phyloP scores from a whole-genome alignment of 2,888 invertebrate genomes.

The Eremobia ochroleuca region DNA sequence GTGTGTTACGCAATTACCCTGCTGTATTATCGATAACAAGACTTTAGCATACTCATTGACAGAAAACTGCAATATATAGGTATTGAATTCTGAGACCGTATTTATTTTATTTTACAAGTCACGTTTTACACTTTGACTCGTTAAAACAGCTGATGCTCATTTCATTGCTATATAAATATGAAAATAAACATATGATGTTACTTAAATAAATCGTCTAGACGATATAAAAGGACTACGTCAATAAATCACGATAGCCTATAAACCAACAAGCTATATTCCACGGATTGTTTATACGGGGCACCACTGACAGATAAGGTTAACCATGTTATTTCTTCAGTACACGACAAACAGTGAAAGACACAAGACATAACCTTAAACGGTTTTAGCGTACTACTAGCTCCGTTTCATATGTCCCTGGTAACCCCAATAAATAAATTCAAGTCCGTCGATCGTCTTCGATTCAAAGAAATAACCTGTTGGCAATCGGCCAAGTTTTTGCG shows the following conservation, averaged over 20 bases:
- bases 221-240: conserved; percentile 50
- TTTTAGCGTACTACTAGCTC: conserved; percentile 64
- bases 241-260: conserved; percentile 56
- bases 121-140: background rate
- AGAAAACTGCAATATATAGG: no score
- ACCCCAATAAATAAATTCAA: conserved; percentile 82
- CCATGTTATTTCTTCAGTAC: conserved; percentile 65
- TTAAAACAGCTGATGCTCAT: conserved; percentile 18
- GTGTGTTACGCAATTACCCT: no score
- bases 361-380: conserved; percentile 57
- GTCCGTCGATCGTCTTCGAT: conserved; percentile 77
- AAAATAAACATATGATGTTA: conserved; percentile 35
- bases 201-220: conserved; percentile 56
- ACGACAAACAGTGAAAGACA: conserved; percentile 38
- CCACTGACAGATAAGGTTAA: conserved; percentile 71
- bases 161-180: conserved; percentile 11
- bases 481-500: conserved; percentile 79
- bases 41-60: background rate
- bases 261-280: conserved; percentile 55
- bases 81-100: background rate
- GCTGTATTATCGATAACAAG: background rate
- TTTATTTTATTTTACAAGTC: background rate
- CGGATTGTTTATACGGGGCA: conserved; percentile 66
- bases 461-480: conserved; percentile 83
- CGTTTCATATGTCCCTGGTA: conserved; percentile 78